Conservation (phyloP, 2,113 vertebrate genomes). For the Brachionichthys hirsutus region DNA sequence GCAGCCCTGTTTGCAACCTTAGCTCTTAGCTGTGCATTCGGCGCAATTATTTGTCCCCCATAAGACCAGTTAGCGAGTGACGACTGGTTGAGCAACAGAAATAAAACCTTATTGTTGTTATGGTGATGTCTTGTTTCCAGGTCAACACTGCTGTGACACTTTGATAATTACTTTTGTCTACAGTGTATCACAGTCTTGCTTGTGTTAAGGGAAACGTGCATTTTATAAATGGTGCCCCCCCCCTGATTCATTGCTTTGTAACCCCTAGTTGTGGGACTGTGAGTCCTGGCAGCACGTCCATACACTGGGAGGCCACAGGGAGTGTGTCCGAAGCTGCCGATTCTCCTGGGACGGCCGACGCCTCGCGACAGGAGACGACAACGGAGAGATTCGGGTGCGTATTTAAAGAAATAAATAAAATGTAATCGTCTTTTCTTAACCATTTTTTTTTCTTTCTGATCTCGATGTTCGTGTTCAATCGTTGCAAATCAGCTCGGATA, state of each 20-base stretch:
- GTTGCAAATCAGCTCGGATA: no score
- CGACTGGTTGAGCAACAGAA: slow-evolving; percentile 2
- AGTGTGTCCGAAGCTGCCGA: slow-evolving; percentile 89
- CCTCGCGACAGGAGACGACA: slow-evolving; percentile 93
- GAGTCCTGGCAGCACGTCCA: slow-evolving; percentile 74
- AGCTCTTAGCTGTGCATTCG: slow-evolving; percentile 2
- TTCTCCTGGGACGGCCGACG: slow-evolving; percentile 83
- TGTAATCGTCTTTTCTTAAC: background rate
- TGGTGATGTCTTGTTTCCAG: background rate
- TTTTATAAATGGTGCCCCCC: background rate
- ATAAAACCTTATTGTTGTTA: slow-evolving; percentile 1
- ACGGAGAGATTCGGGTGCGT: slow-evolving; percentile 91
- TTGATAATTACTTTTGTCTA: slow-evolving; percentile 3
- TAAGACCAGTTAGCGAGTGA: slow-evolving; percentile 12
- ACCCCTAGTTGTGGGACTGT: slow-evolving; percentile 86
- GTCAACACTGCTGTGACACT: background rate
- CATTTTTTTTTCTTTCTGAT: background rate
- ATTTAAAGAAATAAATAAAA: background rate
- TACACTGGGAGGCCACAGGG: slow-evolving; percentile 83
- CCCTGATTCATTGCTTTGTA: background rate
- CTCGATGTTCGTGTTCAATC: background rate
- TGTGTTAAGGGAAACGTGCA: background rate
- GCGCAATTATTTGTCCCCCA: slow-evolving; percentile 1
- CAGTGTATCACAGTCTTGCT: background rate
- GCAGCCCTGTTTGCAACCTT: slow-evolving; percentile 16